phyloP scores from a whole-genome alignment of 2,113 vertebrate genomes.

The Plectropomus leopardus region DNA sequence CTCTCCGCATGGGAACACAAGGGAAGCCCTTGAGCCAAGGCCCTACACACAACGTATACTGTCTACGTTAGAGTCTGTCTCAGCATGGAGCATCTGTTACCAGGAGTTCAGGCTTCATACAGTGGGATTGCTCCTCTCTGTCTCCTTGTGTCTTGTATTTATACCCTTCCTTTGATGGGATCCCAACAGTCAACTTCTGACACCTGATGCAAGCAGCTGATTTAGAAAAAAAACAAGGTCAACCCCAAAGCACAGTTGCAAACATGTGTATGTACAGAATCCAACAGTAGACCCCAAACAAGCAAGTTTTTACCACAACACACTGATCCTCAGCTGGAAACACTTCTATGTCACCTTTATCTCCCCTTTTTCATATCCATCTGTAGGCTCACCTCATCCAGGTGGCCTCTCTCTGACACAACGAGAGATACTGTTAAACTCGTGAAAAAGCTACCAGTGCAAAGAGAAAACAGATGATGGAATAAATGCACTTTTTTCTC shows the following conservation, averaged over 20 bases:
- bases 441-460: constrained; percentile 16
- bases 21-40: constrained; percentile 73
- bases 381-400: constrained; percentile 70
- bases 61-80: constrained; percentile 42
- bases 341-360: constrained; percentile 45
- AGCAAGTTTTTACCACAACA: constrained; percentile 58
- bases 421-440: constrained; percentile 40
- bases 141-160: constrained; percentile 76
- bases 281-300: constrained; percentile 60
- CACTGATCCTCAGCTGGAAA: constrained; percentile 60
- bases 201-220: constrained; percentile 84
- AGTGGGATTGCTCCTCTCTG: constrained; percentile 64
- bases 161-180: constrained; percentile 76
- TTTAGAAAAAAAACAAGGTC: constrained; percentile 72
- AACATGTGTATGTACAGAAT: constrained; percentile 64
- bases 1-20: constrained; percentile 83
- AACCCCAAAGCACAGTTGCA: constrained; percentile 71
- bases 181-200: constrained; percentile 81
- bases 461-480: not conserved
- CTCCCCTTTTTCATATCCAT: constrained; percentile 56
- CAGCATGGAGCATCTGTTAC: constrained; percentile 65
- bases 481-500: not conserved
- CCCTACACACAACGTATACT: constrained; percentile 22
- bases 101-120: constrained; percentile 69
- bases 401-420: constrained; percentile 69